Base-by-base conservation (phyloP, 2,888 invertebrate genomes). In the Agrochola macilenta region DNA sequence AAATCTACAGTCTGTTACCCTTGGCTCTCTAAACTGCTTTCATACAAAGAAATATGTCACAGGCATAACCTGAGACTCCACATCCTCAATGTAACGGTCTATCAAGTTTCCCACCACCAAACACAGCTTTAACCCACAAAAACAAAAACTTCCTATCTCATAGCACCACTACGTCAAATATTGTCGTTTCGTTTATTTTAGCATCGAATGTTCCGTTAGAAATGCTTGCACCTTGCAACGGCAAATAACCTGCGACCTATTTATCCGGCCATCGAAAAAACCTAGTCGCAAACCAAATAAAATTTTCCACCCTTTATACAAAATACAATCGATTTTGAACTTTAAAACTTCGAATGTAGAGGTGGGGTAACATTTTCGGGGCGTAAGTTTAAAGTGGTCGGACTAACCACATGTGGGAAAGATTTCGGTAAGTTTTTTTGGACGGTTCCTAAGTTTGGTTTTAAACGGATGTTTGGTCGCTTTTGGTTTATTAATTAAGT, bases 201-300 rank as follows among this genome's bases (percentile, higher is more conserved):
- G 93, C 95, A 92, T 91, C 93, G 73, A 90, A 90, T 90, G 93
- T 94, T 92, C 96, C 96, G 96, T 96, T 96, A 95, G 90, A 85
- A 88, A 76, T 88, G 89, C 90, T 91, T 94, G 95, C 96, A 96
- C 96, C 96, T 96, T 96, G 96, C 96, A 92, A 91, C 93, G 91
- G 93, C 94, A 95, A 95, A 95, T 96, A 96, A 96, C 96, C 96
- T 96, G 96, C 95, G 96, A 96, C 96, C 96, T 95, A 94, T 94
- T 95, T 95, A 95, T 95, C 94, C 94, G 93, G 94, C 89, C 83
- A 79, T 81, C 74, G 86, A 92, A 93, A 95, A 96, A 95, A 90
- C 86, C 88, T 90, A 87, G 86, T 78, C 86, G 76, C 80, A 81
- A 89, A 89, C 90, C 88, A 83, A 73, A 7, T 76, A 71, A 4